These are phyloP conservation scores for Rhombomys opimus DNA, from an alignment of 2,113 vertebrate species.

Conservation along the genomic window DNA sequence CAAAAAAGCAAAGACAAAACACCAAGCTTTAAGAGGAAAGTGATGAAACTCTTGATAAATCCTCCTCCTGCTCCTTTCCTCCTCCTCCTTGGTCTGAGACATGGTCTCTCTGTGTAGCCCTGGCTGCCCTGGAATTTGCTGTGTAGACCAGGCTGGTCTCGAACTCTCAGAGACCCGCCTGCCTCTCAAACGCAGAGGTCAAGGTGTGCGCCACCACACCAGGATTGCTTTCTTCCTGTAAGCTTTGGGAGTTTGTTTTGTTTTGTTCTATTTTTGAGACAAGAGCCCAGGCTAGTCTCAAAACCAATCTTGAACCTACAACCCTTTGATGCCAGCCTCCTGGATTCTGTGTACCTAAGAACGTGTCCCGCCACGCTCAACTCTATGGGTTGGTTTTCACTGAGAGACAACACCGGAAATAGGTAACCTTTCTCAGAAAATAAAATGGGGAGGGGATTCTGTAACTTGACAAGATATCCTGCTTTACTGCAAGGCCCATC, in stretches of 20 bases:
- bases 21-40: slow-evolving; percentile 59
- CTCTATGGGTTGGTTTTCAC: not conserved
- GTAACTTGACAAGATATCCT: not conserved
- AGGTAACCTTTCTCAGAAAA: not conserved
- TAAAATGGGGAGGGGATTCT: not conserved
- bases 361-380: too few species aligned
- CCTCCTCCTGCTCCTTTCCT: not conserved
- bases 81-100: not conserved
- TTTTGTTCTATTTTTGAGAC: not conserved
- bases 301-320: too few species aligned
- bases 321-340: not conserved
- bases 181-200: not conserved
- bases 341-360: not conserved
- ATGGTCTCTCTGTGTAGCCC: not conserved
- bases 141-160: not conserved
- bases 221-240: slow-evolving; percentile 18
- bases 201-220: not conserved
- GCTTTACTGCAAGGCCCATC: not conserved
- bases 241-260: not conserved
- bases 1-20: slow-evolving; percentile 7
- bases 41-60: not conserved
- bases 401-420: not conserved
- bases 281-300: not conserved
- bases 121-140: not conserved
- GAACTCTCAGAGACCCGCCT: not conserved